phyloP scores from a whole-genome alignment of 2,888 invertebrate genomes.

The Autographa gamma region DNA sequence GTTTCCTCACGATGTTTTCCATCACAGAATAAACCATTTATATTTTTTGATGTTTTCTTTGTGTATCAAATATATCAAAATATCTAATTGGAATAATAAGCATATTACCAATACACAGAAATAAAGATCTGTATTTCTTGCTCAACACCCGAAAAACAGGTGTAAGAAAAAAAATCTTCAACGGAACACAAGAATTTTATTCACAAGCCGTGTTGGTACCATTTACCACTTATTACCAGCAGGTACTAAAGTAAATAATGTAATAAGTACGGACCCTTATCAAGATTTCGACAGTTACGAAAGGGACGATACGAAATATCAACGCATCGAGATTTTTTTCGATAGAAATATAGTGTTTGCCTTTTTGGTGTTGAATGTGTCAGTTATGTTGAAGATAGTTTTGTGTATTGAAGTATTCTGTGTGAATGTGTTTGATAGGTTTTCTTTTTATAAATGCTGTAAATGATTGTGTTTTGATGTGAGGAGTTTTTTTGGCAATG shows the following conservation, averaged over 20 bases:
- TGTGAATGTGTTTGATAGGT: background rate
- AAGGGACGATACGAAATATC: slow-evolving; percentile 50
- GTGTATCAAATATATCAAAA: too few species aligned
- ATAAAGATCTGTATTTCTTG: background rate
- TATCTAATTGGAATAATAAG: background rate
- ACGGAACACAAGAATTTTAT: slow-evolving; percentile 40
- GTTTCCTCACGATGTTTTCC: too few species aligned
- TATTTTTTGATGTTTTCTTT: too few species aligned
- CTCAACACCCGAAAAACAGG: background rate
- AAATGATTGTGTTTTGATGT: too few species aligned
- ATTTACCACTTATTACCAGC: slow-evolving; percentile 53
- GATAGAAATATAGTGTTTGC: slow-evolving; percentile 37
- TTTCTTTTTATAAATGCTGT: background rate
- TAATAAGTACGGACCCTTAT: slow-evolving; percentile 55
- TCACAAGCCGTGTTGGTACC: slow-evolving; percentile 35
- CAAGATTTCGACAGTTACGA: slow-evolving; percentile 53
- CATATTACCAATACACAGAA: background rate
- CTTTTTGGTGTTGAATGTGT: slow-evolving; percentile 16
- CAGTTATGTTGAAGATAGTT: background rate
- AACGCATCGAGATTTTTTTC: slow-evolving; percentile 47
- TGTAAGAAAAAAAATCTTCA: slow-evolving; percentile 10
- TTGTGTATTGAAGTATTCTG: background rate
- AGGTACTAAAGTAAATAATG: slow-evolving; percentile 54
- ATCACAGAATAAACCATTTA: too few species aligned
- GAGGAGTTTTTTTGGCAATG: too few species aligned